Base-by-base conservation (phyloP, 2,888 invertebrate species). In the Diadromus collaris region DNA sequence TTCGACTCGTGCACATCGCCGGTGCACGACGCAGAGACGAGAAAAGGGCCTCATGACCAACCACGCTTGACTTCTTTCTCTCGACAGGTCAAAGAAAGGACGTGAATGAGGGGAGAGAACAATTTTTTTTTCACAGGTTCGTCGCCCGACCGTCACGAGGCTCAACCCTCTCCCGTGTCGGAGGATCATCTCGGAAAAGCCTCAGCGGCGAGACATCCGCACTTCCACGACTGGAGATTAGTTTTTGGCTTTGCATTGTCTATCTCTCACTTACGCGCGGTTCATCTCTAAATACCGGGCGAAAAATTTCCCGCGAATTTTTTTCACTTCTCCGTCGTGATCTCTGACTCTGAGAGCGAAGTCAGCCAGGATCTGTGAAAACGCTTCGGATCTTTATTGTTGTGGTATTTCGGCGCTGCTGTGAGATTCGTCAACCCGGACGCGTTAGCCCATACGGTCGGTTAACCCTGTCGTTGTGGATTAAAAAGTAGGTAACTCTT, bases 111-210 rank as follows among this genome's bases (percentile, higher is more conserved):
- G 64, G 68, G 58, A 67, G 44, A 56, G 46, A 65, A 24, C 70
- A 46, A 65, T 77, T 69, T 71, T 80, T 81, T 76, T 76, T 69
- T 74, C 48, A 56, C 58, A 29, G 44, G 10, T 65, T 61, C 64
- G 10, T 60, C 32, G 58, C 68, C 51, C 21, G 29, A 41, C 56
- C 56, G 65, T 34, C 64, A 63, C 44, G 58, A 64, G 58, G 74
- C 81, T 80, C 81, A 85, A 84, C 81, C 82, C 82, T 81, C 69
- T 81, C 80, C 73, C 76, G 56, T 60, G 58, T 41, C 29, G 29
- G 41, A 60, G 82, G 79, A 83, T 83, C 78, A 85, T 83, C 81
- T 77, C 60, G 67, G 76, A 71, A 78, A 74, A 56, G 74, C 44
- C 51, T 63, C 27, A 10, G 29, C 48, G 27, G 41, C 65, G 65